Conservation (phyloP, 2,888 invertebrate species). For the Amaurobius ferox region DNA sequence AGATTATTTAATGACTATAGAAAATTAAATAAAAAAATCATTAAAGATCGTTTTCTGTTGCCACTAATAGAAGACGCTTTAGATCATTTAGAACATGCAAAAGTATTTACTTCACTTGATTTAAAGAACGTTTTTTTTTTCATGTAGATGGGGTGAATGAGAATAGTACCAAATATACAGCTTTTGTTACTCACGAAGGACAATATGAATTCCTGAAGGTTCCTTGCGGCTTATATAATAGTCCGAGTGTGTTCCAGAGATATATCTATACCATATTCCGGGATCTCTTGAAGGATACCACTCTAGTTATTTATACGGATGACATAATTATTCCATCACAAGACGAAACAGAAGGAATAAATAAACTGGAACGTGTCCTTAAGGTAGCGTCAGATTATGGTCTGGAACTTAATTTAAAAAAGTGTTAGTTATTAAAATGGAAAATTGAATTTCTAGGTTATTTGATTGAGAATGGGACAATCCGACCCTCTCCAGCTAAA, state of each 20-base stretch:
- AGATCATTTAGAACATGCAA: too few relatives aligned
- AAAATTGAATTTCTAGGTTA: background rate
- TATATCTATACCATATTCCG: background rate
- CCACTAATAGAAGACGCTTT: too few relatives aligned
- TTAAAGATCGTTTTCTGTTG: too few relatives aligned
- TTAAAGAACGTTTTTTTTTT: too few relatives aligned
- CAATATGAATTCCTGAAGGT: too few relatives aligned
- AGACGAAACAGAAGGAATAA: background rate
- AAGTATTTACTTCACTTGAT: too few relatives aligned
- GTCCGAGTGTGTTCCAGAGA: background rate
- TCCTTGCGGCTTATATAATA: too few relatives aligned
- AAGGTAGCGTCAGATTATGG: background rate
- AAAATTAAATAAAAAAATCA: too few relatives aligned
- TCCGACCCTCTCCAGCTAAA: background rate
- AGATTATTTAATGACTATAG: too few relatives aligned
- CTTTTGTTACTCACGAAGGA: too few relatives aligned
- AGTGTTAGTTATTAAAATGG: slow-evolving; percentile 3
- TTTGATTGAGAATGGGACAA: background rate
- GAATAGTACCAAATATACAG: too few relatives aligned
- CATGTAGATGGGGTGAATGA: too few relatives aligned
- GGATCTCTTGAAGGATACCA: background rate
- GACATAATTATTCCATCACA: slow-evolving; percentile 3
- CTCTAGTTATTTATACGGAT: background rate
- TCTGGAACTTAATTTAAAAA: background rate
- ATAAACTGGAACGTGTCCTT: background rate